Evolutionary conservation across 2,113 vertebrate species (phyloP).

Genomic region (Misgurnus anguillicaudatus): DNA sequence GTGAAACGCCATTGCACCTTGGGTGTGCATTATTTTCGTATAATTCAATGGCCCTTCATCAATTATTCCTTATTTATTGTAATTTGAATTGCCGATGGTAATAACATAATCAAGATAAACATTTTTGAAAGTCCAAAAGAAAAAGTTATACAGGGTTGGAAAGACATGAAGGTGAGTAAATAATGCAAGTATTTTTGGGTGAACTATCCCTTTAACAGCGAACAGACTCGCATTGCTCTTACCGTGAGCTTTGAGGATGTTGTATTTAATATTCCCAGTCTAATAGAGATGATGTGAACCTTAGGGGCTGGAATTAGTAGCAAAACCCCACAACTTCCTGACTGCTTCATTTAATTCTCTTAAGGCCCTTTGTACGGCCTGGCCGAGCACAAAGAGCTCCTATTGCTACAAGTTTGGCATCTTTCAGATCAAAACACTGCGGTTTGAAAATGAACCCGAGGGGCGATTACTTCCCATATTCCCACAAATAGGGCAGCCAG

Average conservation of each 20-base stretch:
- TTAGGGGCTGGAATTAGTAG: slow-evolving; percentile 48
- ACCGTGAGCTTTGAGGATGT: slow-evolving; percentile 42
- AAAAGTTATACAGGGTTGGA: no score
- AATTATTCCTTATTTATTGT: no score
- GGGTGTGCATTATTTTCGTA: no score
- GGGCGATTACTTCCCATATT: slow-evolving; percentile 66
- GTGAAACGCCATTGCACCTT: no score
- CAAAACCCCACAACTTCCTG: slow-evolving; percentile 47
- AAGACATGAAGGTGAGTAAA: no score
- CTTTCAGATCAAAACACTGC: slow-evolving; percentile 57
- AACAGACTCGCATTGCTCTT: neutral
- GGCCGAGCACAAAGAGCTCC: slow-evolving; percentile 68
- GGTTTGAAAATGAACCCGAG: slow-evolving; percentile 66
- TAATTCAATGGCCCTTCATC: no score
- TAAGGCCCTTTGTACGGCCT: slow-evolving; percentile 63
- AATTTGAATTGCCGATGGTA: no score
- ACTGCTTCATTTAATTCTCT: slow-evolving; percentile 57
- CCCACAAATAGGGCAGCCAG: slow-evolving; percentile 52
- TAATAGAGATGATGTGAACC: slow-evolving; percentile 50
- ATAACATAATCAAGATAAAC: no score
- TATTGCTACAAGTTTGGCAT: slow-evolving; percentile 68
- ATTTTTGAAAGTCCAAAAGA: no score
- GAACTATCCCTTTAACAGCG: no score
- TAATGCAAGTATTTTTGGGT: no score
- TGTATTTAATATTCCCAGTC: slow-evolving; percentile 54